Base-by-base conservation (phyloP, 2,797 vertebrate genomes). In the Hephaestus fuliginosus region DNA sequence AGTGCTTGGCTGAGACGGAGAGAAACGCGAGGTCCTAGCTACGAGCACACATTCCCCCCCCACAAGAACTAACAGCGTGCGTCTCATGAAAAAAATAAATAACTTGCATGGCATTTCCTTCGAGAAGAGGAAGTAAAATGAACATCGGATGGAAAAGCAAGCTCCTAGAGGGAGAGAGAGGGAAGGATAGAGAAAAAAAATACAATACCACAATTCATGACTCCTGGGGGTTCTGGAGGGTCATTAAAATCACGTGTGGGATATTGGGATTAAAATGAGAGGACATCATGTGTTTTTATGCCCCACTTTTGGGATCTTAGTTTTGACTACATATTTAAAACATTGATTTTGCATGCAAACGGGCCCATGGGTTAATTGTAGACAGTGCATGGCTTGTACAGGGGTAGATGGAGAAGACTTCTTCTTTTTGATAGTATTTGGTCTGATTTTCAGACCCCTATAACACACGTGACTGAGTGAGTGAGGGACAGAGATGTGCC, bases 1-100 rank as follows among this genome's bases (percentile, higher is more conserved):
- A 99, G 74, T 99, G 98, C 91, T 91, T 99, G 96, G 97, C 98
- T 1, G 98, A 99, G 92, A 99, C 98, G 39, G 98, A 99, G 80
- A 95, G 98, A 30, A 99, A 99, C 0, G 98, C 98, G 2, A 95
- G 98, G 78, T 99, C 98, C 91, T 99, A 99, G 93, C 93, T 66
- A 43, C 39, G 5, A 64, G 80, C 74, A 28, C 76, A 68, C 66
- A 63, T 71, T 68, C 87, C 81, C 30, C 30, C 78, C 76, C 82
- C 80, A 78, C 91, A 87, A 89, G 83, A 92, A 83, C 80, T 65
- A 79, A 84, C 80, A 49, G 71, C 57, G 82, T 65, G 77, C 58
- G 61, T 86, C 84, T 90, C 76, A 81, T 63, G 74, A 80, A 65
- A 68, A 71, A 78, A 73, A 78, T 74, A 80, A 78, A 70, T 73